Conservation (phyloP, 1,140 invertebrate species). For the Pararge aegeria region DNA sequence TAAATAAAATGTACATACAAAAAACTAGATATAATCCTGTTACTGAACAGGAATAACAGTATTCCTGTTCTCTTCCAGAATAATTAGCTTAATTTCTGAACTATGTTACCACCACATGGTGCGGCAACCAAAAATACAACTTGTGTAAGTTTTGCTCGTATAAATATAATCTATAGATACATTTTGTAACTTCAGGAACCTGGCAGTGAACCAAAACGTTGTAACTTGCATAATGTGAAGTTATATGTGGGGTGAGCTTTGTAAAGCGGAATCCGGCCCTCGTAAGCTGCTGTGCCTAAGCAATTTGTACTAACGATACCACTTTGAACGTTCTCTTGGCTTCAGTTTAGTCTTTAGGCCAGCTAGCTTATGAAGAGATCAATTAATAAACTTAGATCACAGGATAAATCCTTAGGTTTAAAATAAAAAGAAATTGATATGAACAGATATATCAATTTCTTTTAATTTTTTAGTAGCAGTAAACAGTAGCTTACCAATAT, state of each 20-base stretch:
- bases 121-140: background rate
- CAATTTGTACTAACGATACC: slow-evolving; percentile 50
- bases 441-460: too few species aligned
- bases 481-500: too few species aligned
- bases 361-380: background rate
- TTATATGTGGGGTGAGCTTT: slow-evolving; percentile 56
- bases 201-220: slow-evolving; percentile 72
- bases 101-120: too few species aligned
- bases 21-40: too few species aligned
- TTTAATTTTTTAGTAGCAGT: too few species aligned
- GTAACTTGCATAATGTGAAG: slow-evolving; percentile 69
- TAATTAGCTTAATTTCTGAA: too few species aligned
- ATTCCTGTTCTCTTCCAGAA: too few species aligned
- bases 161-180: background rate
- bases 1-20: too few species aligned
- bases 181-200: slow-evolving; percentile 13
- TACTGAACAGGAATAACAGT: too few species aligned
- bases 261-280: slow-evolving; percentile 46
- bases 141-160: background rate
- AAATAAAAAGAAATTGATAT: too few species aligned
- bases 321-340: slow-evolving; percentile 27
- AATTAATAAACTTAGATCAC: too few species aligned
- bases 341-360: slow-evolving; percentile 11
- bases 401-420: too few species aligned
- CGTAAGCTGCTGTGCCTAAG: slow-evolving; percentile 54